Percentiles rank a stretch among this genome's conserved stretches.
Conservation (phyloP, 2,888 invertebrate species). For the Machimus rusticus region DNA sequence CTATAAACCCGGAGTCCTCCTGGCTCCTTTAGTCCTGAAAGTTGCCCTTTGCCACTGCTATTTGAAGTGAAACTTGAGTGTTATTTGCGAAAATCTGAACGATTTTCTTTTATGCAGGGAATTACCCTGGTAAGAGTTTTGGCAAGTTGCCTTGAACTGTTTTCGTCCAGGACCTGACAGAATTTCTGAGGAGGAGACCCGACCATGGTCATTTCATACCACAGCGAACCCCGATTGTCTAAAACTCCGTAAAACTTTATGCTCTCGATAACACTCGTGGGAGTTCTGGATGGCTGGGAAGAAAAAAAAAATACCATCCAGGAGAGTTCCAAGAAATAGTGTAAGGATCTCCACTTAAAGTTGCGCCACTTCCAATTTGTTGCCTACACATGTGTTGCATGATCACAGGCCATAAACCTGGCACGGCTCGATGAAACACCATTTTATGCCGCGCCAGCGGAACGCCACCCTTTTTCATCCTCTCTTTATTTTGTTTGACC, state of each 20-base stretch:
- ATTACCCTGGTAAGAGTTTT: neutral
- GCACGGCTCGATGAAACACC: neutral
- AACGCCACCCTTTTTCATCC: neutral
- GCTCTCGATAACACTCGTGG: neutral
- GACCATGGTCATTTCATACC: neutral
- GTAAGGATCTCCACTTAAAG: neutral
- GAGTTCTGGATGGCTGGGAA: neutral
- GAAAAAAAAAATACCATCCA: neutral
- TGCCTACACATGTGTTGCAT: constrained; percentile 16
- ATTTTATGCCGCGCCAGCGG: neutral
- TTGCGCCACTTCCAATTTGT: neutral
- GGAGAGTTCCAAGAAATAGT: neutral
- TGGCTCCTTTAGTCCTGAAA: neutral
- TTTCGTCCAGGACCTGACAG: neutral
- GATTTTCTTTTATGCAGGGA: constrained; percentile 17
- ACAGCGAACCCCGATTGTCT: neutral
- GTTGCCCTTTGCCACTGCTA: neutral
- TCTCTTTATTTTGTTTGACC: neutral
- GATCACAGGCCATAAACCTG: neutral
- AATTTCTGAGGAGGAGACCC: neutral
- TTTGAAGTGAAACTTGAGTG: neutral
- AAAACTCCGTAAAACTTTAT: constrained; percentile 19
- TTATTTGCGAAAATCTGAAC: constrained; percentile 18
- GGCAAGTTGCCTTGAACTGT: neutral
- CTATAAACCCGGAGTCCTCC: neutral